A percentile compares a stretch with the other conserved stretches of the same genome.
Evolutionary conservation across 1,140 invertebrate species (phyloP).

Genomic region (Schmidtea mediterranea): DNA sequence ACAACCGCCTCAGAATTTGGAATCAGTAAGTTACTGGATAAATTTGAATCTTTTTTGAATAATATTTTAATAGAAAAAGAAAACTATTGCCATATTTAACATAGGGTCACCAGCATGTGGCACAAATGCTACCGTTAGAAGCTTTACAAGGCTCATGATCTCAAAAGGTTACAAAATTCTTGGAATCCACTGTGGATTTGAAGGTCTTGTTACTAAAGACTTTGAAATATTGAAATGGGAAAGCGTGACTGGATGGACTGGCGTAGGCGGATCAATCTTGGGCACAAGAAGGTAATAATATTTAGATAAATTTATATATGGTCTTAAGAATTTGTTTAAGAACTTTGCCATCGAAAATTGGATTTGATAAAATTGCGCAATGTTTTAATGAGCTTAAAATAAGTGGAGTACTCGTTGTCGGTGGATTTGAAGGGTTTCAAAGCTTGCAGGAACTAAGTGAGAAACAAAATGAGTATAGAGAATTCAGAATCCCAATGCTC

Average conservation of each 20-base stretch:
- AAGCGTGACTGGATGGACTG: conserved; percentile 86
- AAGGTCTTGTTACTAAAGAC: conserved; percentile 67
- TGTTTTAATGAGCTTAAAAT: conserved; percentile 61
- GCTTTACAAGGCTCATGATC: conserved; percentile 77
- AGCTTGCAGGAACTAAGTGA: conserved; percentile 38
- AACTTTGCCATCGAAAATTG: conserved; percentile 44
- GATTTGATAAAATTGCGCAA: conserved; percentile 43
- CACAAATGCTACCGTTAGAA: conserved; percentile 85
- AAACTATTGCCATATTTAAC: conserved; percentile 60
- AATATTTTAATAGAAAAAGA: too few relatives aligned
- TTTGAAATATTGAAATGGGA: conserved; percentile 43
- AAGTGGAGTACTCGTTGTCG: conserved; percentile 69
- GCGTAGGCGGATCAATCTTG: conserved; percentile 68
- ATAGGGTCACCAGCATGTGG: conserved; percentile 93
- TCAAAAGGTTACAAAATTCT: conserved; percentile 62
- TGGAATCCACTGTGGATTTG: conserved; percentile 73
- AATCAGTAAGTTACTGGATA: too few relatives aligned
- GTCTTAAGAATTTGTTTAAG: conserved; percentile 11
- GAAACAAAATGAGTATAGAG: conserved; percentile 43
- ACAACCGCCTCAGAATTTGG: conserved; percentile 40
- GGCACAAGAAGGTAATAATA: conserved; percentile 37
- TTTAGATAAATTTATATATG: too few relatives aligned
- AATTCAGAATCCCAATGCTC: conserved; percentile 75
- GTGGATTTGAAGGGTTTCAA: conserved; percentile 63
- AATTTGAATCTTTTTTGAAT: too few relatives aligned